Conservation (phyloP, 2,797 vertebrate genomes). For the Anniella stebbinsi region DNA sequence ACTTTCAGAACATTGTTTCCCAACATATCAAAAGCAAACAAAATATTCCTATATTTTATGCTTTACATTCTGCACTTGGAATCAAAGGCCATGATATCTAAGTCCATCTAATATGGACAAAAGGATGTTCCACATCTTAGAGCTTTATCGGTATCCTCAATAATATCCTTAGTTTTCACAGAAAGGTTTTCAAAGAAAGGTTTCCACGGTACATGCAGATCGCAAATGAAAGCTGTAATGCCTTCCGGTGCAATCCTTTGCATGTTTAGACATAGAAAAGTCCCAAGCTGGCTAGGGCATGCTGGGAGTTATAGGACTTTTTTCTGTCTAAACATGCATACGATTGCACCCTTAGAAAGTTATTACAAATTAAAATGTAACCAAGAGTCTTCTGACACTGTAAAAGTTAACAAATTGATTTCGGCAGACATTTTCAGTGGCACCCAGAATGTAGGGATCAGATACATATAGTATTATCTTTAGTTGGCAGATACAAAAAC, state of each 20-base stretch:
- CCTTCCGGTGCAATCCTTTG: background rate
- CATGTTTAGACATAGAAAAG: too few relatives aligned
- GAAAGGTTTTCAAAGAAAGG: background rate
- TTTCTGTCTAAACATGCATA: too few relatives aligned
- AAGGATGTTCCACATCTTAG: background rate
- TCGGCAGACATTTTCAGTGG: background rate
- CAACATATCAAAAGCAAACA: conserved; percentile 17
- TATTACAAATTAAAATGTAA: background rate
- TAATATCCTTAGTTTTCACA: background rate
- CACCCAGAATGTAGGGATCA: background rate
- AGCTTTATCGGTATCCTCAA: background rate
- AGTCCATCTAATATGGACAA: background rate
- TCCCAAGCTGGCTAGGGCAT: too few relatives aligned
- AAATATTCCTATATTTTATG: conserved; percentile 30
- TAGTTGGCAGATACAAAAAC: background rate
- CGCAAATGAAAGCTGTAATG: background rate
- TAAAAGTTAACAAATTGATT: background rate
- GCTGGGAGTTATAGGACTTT: too few relatives aligned
- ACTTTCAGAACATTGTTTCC: conserved; percentile 4
- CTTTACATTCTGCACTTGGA: background rate
- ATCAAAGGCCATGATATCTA: background rate
- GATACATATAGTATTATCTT: background rate
- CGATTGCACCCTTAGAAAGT: background rate
- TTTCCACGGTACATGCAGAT: too few relatives aligned
- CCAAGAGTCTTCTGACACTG: too few relatives aligned